Evolutionary conservation across 2,888 invertebrate species (phyloP), one percentile per base, ranked within the genome.

Genomic region (Phasia obesa): DNA sequence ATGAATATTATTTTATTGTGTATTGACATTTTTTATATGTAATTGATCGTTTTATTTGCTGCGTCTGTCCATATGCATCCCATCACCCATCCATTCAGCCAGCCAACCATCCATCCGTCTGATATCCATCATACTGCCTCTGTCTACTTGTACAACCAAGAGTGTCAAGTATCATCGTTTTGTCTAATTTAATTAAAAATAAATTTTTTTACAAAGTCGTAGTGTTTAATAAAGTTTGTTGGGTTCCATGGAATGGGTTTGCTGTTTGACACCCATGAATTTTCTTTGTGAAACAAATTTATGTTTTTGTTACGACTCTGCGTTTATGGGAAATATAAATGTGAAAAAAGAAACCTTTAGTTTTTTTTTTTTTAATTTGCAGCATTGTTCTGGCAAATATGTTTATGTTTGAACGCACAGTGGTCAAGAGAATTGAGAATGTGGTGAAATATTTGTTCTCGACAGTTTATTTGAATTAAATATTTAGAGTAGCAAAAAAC

Each of bases 21-120:
- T 84, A 85, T 85, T 84, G 86, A 85, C 86, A 86, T 82, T 84
- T 85, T 83, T 85, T 86, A 60, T 81, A 83, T 84, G 60, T 84
- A 85, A 86, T 79, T 85, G 85, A 86, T 86, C 83, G 60, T 44
- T 59, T 59, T 17, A 60, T 25, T 19, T 21, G 17, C 55, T 21
- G 17, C 55, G 23, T 47, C 47, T 27, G 49, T 44, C 53, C 15
- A n/a, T 31, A 4, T 53, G 44, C 15, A 25, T 15, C 7, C 19
- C 23, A 13, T 21, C 11, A 15, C 44, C 3, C 27, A n/a, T 47
- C 15, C 19, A 4, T 53, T 44, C 15, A 25, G 9, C 7, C 19
- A 23, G 15, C n/a, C 11, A 15, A 17, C 3, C 27, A n/a, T 47
- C 15, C 19, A 17, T 55, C 23, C 23, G 62, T 55, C 51, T 27